A percentile compares a stretch with the other conserved stretches of the same genome.
These are phyloP conservation scores for Epinephelus malabaricus DNA, from an alignment of 2,797 vertebrate genomes.

Conservation along the genomic window DNA sequence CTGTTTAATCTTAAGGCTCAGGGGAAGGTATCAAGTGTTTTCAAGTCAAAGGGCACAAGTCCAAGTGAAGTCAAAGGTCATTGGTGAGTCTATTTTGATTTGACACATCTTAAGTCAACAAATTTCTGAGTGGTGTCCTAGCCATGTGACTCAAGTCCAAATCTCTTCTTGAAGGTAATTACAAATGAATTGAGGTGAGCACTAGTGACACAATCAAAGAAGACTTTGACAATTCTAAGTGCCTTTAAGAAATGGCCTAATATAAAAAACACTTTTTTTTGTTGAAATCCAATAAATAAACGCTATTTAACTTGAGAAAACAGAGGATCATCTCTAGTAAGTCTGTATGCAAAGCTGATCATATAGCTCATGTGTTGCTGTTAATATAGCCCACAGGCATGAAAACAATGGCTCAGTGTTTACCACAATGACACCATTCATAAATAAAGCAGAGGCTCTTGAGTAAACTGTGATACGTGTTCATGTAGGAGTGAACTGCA, in stretches of 20 bases:
- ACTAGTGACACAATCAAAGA: too few species aligned
- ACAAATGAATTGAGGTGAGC: too few species aligned
- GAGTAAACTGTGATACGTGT: slow-evolving; percentile 53
- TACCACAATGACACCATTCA: slow-evolving; percentile 28
- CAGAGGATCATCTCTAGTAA: slow-evolving; percentile 1
- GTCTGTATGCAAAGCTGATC: slow-evolving; percentile 12
- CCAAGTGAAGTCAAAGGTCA: too few species aligned
- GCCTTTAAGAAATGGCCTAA: neutral
- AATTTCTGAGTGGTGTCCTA: too few species aligned
- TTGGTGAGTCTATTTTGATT: too few species aligned
- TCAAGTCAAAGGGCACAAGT: too few species aligned
- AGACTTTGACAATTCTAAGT: neutral
- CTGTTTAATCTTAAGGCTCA: too few species aligned
- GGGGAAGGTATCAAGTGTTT: too few species aligned
- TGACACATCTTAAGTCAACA: too few species aligned
- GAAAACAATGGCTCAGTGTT: slow-evolving; percentile 25
- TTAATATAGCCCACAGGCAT: slow-evolving; percentile 15
- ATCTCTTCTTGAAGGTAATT: too few species aligned
- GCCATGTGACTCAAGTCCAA: too few species aligned
- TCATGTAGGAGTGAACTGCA: slow-evolving; percentile 48
- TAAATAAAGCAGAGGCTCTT: slow-evolving; percentile 49
- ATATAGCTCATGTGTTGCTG: neutral
- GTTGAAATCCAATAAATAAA: neutral
- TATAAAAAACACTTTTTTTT: neutral
- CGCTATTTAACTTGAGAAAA: neutral